phyloP scores from a whole-genome alignment of 2,888 invertebrate genomes.

The Morpho deidamia region DNA sequence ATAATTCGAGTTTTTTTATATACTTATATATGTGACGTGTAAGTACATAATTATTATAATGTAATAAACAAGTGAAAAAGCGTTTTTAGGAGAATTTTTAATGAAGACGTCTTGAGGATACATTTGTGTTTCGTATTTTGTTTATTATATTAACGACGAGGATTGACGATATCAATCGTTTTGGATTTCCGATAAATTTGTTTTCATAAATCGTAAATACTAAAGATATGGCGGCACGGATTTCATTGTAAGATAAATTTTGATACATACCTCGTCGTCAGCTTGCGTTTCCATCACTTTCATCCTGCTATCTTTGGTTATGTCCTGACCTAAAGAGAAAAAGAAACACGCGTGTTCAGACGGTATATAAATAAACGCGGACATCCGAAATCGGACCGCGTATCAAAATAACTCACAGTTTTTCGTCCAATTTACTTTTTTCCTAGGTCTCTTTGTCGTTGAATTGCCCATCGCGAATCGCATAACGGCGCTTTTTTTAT shows the following conservation, averaged over 20 bases:
- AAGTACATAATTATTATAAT: too few relatives aligned
- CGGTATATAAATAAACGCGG: constrained; percentile 47
- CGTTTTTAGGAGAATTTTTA: too few relatives aligned
- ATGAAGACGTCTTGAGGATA: too few relatives aligned
- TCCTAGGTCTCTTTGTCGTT: constrained; percentile 45
- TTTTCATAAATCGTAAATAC: not conserved
- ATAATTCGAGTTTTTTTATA: too few relatives aligned
- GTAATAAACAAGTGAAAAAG: too few relatives aligned
- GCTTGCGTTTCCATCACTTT: constrained; percentile 67
- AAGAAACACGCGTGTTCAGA: constrained; percentile 33
- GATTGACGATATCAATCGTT: not conserved
- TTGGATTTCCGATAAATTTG: not conserved
- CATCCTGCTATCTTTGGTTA: constrained; percentile 72
- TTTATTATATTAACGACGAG: too few relatives aligned
- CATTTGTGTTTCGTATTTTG: too few relatives aligned
- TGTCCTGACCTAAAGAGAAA: constrained; percentile 70
- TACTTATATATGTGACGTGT: too few relatives aligned
- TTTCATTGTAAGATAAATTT: not conserved
- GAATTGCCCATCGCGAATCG: constrained; percentile 58
- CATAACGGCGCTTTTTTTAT: constrained; percentile 51
- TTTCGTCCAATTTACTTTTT: constrained; percentile 48
- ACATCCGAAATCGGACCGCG: constrained; percentile 14
- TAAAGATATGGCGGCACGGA: not conserved
- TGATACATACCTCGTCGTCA: constrained; percentile 60
- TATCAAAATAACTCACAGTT: constrained; percentile 59